Conservation (phyloP, 1,140 invertebrate genomes). For the Zaprionus ghesquierei region DNA sequence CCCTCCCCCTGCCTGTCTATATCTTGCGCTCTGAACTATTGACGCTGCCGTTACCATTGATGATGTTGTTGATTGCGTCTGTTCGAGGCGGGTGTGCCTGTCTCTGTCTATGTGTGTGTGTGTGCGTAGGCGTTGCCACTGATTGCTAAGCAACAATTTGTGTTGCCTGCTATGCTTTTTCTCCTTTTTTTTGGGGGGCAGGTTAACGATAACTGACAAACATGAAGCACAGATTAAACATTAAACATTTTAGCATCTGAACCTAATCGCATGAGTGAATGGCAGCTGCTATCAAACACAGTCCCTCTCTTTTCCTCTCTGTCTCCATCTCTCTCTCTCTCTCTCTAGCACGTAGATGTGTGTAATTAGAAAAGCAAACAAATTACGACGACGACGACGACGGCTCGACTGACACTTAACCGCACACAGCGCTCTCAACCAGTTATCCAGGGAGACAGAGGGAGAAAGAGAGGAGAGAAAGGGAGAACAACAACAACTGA, state of each 20-base stretch:
- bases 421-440: neutral
- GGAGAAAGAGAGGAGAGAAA: neutral
- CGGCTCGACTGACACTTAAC: slow-evolving; percentile 32
- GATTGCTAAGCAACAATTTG: slow-evolving; percentile 52
- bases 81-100: slow-evolving; percentile 41
- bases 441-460: neutral
- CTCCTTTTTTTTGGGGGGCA: slow-evolving; percentile 7
- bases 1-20: slow-evolving; percentile 1
- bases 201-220: slow-evolving; percentile 62
- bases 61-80: slow-evolving; percentile 56
- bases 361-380: slow-evolving; percentile 65
- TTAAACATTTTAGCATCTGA: slow-evolving; percentile 46
- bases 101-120: neutral
- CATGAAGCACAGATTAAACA: slow-evolving; percentile 55
- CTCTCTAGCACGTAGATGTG: slow-evolving; percentile 1
- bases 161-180: slow-evolving; percentile 4
- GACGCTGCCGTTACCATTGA: slow-evolving; percentile 44
- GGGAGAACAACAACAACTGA: neutral
- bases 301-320: neutral
- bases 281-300: slow-evolving; percentile 36
- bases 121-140: slow-evolving; percentile 19
- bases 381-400: slow-evolving; percentile 39
- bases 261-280: slow-evolving; percentile 43
- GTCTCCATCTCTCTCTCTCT: too few species aligned
- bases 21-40: slow-evolving; percentile 39